phyloP scores from a whole-genome alignment of 2,888 invertebrate species.

The Linnaemya vulpina region DNA sequence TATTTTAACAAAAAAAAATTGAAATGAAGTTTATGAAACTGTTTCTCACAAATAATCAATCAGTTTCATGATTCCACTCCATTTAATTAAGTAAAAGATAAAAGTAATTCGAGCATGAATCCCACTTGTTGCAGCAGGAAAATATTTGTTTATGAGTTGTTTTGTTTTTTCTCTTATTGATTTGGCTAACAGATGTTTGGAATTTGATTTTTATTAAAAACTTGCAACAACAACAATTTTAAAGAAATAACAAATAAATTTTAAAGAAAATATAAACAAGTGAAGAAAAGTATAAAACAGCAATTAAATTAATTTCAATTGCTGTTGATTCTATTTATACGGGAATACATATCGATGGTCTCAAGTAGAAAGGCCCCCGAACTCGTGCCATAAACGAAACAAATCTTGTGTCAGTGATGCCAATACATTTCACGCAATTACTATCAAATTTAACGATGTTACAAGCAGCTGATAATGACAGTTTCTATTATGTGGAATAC shows the following conservation, averaged over 20 bases:
- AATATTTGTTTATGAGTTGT: constrained; percentile 9
- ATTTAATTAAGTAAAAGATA: background rate
- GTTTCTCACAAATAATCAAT: background rate
- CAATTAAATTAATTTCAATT: background rate
- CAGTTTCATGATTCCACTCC: background rate
- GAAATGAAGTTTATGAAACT: background rate
- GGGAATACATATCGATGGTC: no score
- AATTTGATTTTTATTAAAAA: constrained; percentile 1
- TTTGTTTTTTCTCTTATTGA: background rate
- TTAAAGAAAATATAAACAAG: constrained; percentile 14
- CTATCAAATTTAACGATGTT: no score
- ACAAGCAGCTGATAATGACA: no score
- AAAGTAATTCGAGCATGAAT: background rate
- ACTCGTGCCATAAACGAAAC: no score
- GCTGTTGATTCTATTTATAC: background rate
- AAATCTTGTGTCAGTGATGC: no score
- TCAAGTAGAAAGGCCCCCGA: no score
- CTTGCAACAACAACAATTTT: constrained; percentile 21
- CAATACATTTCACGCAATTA: no score
- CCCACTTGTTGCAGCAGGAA: background rate
- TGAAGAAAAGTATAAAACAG: background rate
- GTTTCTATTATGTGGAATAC: no score
- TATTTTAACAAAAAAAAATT: background rate
- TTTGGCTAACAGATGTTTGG: background rate
- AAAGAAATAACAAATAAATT: constrained; percentile 9